A percentile compares a stretch with the other conserved stretches of the same genome.
Conservation (phyloP, 1,140 invertebrate species). For the Lepidurus apus region DNA sequence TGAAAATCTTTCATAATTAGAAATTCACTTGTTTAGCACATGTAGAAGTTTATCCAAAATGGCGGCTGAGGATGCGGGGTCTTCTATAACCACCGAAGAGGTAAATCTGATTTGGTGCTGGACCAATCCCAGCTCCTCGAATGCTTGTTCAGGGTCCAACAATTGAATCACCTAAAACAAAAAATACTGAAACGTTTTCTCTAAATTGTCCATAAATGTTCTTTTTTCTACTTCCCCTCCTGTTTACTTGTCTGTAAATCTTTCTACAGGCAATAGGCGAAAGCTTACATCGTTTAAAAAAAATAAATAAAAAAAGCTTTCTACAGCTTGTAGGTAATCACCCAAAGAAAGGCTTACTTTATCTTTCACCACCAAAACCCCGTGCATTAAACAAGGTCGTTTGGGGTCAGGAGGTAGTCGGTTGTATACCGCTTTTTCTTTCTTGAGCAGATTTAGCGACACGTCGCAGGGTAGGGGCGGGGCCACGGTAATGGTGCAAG, state of each 20-base stretch:
- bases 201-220: not conserved
- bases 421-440: conserved; percentile 70
- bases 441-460: conserved; percentile 74
- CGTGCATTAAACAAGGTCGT: conserved; percentile 74
- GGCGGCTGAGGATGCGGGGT: conserved; percentile 64
- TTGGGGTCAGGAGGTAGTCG: conserved; percentile 81
- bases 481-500: conserved; percentile 73
- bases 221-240: not conserved
- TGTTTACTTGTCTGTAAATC: not conserved
- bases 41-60: conserved; percentile 73
- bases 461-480: conserved; percentile 87
- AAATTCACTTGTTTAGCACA: conserved; percentile 60
- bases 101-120: conserved; percentile 66
- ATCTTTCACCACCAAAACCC: conserved; percentile 83
- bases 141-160: conserved; percentile 81
- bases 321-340: too few species aligned
- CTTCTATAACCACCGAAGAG: conserved; percentile 82
- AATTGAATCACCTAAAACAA: conserved; percentile 61
- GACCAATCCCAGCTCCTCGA: conserved; percentile 80
- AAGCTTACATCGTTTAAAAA: not conserved
- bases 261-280: conserved; percentile 6
- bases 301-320: not conserved
- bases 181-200: conserved; percentile 7
- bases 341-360: conserved; percentile 50
- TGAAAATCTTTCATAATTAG: not conserved